Conservation (phyloP, 2,888 invertebrate genomes). For the Emmelina monodactyla region DNA sequence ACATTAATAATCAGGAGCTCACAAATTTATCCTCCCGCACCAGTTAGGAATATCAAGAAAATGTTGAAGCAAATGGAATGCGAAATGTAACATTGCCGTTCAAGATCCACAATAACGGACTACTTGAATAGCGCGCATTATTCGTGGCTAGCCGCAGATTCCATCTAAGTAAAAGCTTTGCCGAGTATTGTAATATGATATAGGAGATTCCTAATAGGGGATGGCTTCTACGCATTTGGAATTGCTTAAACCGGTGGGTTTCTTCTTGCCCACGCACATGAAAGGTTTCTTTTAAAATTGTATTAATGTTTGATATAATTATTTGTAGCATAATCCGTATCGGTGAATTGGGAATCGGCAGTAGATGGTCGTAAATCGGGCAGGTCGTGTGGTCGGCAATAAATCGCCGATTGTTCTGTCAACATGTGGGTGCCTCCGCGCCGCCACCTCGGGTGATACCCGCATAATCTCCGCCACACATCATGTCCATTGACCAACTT, state of each 20-base stretch:
- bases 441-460: constrained; percentile 22
- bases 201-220: not conserved
- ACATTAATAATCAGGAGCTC: constrained; percentile 57
- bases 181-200: not conserved
- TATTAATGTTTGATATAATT: not conserved
- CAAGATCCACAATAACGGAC: constrained; percentile 23
- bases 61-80: constrained; percentile 39
- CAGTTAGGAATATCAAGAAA: constrained; percentile 34
- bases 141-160: constrained; percentile 10
- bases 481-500: not conserved
- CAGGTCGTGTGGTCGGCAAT: constrained; percentile 22
- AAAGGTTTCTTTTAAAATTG: not conserved
- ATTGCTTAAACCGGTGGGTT: not conserved
- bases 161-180: constrained; percentile 5
- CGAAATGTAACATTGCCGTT: constrained; percentile 31
- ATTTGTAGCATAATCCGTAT: not conserved
- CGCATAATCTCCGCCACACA: constrained; percentile 12
- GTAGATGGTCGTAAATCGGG: constrained; percentile 6
- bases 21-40: constrained; percentile 37
- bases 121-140: constrained; percentile 15
- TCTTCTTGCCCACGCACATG: not conserved
- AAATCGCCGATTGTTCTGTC: constrained; percentile 51
- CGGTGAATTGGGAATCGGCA: constrained; percentile 1
- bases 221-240: not conserved
- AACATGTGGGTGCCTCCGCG: constrained; percentile 28